Evolutionary conservation across 2,113 vertebrate genomes (phyloP).

Genomic region (Galeopterus variegatus): DNA sequence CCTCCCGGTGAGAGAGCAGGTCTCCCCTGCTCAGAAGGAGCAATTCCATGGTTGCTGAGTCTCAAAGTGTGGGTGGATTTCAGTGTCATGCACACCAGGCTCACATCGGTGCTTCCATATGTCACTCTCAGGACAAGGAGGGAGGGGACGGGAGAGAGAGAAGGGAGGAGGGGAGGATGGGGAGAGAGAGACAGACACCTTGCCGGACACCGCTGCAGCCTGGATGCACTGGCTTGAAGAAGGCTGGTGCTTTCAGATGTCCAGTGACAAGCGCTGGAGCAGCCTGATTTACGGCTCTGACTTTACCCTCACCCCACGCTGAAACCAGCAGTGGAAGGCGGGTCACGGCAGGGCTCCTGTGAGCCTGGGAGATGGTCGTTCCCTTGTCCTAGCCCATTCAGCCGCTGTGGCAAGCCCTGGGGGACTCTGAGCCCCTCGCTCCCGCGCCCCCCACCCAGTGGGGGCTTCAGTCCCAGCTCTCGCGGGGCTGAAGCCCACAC

Average conservation of each 20-base stretch:
- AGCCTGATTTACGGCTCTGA: background rate
- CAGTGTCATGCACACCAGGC: background rate
- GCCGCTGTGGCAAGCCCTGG: background rate
- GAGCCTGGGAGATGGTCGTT: background rate
- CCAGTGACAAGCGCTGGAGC: background rate
- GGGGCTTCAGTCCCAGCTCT: background rate
- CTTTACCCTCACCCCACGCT: accelerated
- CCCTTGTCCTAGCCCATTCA: background rate
- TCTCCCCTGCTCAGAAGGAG: background rate
- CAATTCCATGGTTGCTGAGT: background rate
- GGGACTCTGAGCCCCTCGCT: accelerated
- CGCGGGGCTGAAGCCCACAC: background rate
- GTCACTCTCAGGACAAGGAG: background rate
- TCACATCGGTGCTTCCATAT: accelerated
- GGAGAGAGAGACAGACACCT: background rate
- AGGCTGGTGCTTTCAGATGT: background rate
- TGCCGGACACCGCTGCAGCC: too few relatives aligned
- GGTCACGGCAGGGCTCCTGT: background rate
- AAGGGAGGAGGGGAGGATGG: background rate
- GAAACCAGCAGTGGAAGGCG: accelerated
- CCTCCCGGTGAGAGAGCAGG: accelerated
- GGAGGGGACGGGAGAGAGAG: background rate
- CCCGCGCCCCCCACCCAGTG: accelerated
- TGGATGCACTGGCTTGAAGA: background rate
- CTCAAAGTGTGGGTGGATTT: accelerated